These are phyloP conservation scores for Recurvirostra avosetta DNA, from an alignment of 2,113 vertebrate species.

Conservation along the genomic window DNA sequence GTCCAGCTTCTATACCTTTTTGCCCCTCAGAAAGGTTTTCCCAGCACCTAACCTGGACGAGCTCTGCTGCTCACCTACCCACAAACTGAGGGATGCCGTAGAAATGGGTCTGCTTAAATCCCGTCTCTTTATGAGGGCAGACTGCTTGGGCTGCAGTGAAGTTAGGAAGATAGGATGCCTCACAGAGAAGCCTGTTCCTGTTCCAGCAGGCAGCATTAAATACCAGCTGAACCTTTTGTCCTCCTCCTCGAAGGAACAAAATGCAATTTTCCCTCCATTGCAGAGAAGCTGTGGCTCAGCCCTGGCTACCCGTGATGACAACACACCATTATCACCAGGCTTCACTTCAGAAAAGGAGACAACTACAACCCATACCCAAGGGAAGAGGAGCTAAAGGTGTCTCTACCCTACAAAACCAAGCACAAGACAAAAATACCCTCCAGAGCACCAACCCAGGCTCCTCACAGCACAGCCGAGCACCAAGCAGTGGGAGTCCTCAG, in stretches of 20 bases:
- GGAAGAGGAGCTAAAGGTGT: not conserved
- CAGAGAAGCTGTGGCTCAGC: not conserved
- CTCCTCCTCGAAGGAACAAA: not conserved
- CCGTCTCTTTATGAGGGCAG: not conserved
- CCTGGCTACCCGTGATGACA: not conserved
- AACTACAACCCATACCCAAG: not conserved
- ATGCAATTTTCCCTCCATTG: not conserved
- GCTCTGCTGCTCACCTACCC: not conserved
- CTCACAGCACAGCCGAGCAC: not conserved
- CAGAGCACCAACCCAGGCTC: not conserved
- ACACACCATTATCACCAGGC: not conserved
- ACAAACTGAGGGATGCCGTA: not conserved
- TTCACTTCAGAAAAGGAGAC: not conserved
- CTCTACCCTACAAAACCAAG: not conserved
- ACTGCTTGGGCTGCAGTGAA: not conserved
- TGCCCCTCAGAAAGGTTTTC: not conserved
- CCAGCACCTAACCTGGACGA: fast-evolving
- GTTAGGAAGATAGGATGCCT: not conserved
- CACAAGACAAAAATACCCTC: not conserved
- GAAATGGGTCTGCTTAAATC: not conserved
- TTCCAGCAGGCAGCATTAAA: not conserved
- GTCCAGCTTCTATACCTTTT: not conserved
- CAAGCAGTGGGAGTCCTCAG: not conserved
- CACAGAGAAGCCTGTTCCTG: not conserved
- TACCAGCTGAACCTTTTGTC: not conserved